Evolutionary conservation across 2,888 invertebrate species (phyloP).

Genomic region (Euclidia mi): DNA sequence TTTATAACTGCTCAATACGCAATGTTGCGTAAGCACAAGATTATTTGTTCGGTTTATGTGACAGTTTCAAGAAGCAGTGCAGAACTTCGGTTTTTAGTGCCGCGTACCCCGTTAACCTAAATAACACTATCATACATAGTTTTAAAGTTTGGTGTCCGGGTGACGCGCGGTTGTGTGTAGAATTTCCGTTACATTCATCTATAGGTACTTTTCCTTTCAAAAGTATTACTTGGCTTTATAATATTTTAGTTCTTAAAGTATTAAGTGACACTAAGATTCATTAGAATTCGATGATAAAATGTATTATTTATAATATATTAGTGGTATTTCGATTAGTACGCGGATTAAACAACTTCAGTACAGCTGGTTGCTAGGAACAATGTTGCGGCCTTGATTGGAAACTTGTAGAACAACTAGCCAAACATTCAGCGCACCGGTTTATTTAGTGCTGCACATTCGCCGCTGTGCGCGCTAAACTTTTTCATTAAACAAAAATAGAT

Average conservation of each 20-base stretch:
- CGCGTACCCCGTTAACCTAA: constrained; percentile 33
- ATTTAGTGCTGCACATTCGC: constrained; percentile 46
- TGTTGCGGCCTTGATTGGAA: constrained; percentile 51
- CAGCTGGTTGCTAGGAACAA: constrained; percentile 46
- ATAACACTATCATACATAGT: constrained; percentile 29
- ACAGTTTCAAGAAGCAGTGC: constrained; percentile 46
- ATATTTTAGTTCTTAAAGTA: no score
- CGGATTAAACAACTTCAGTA: constrained; percentile 20
- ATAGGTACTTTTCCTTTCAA: background rate
- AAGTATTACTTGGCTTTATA: background rate
- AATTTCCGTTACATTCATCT: constrained; percentile 1
- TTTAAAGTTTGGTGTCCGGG: constrained; percentile 9
- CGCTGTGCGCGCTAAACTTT: constrained; percentile 29
- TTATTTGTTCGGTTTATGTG: constrained; percentile 42
- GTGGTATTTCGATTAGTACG: constrained; percentile 30
- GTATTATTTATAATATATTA: no score
- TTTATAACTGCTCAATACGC: constrained; percentile 54
- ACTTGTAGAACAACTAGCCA: constrained; percentile 51
- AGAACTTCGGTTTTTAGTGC: constrained; percentile 28
- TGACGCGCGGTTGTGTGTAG: background rate
- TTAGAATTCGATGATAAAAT: no score
- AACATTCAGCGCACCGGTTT: constrained; percentile 41
- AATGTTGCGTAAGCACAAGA: constrained; percentile 52
- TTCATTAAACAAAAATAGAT: constrained; percentile 17
- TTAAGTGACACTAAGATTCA: no score